Conservation (phyloP, 2,888 invertebrate species). For the Platycheirus rosarum region DNA sequence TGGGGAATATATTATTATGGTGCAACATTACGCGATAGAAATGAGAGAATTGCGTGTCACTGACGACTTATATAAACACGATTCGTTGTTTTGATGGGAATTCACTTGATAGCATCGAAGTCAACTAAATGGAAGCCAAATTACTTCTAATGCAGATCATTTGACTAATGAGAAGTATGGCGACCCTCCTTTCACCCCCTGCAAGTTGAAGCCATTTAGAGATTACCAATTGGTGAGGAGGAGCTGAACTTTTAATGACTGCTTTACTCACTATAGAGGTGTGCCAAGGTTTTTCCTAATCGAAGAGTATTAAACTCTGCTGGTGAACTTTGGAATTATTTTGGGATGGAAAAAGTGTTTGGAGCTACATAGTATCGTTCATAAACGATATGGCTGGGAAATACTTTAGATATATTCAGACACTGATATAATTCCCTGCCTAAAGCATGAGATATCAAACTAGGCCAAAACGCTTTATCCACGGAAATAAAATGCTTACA, state of each 20-base stretch:
- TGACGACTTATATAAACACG: slow-evolving; percentile 71
- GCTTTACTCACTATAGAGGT: no score
- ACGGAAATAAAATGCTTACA: no score
- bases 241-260: slow-evolving; percentile 55
- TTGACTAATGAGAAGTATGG: slow-evolving; percentile 64
- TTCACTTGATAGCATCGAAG: slow-evolving; percentile 71
- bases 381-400: no score
- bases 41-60: slow-evolving; percentile 71
- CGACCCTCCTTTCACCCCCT: slow-evolving; percentile 14
- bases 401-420: no score
- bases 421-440: no score
- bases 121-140: slow-evolving; percentile 68
- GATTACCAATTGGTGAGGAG: slow-evolving; percentile 60
- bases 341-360: no score
- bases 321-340: no score
- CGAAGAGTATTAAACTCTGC: no score
- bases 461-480: no score
- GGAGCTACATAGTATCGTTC: no score
- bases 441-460: no score
- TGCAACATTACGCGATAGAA: slow-evolving; percentile 64
- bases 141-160: slow-evolving; percentile 70
- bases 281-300: no score
- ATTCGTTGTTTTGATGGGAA: slow-evolving; percentile 63
- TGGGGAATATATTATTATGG: slow-evolving; percentile 52
- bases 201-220: slow-evolving; percentile 49